Evolutionary conservation across 2,797 vertebrate species (phyloP).

Genomic region (Epinephelus coioides): DNA sequence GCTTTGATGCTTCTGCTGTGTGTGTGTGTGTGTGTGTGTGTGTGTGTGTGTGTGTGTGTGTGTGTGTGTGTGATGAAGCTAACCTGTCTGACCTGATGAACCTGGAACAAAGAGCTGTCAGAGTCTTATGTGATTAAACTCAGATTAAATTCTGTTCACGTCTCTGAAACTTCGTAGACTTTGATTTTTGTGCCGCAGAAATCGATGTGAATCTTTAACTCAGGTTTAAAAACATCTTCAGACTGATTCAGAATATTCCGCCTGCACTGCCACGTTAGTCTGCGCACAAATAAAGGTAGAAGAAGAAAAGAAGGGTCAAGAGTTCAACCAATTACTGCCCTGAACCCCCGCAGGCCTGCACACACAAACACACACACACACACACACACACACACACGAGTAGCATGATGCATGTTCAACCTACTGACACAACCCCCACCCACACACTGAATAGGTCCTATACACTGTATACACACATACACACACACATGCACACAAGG

Average conservation of each 20-base stretch:
- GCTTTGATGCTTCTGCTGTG: neutral
- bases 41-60: constrained; percentile 4
- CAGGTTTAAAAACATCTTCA: neutral
- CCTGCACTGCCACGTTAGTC: neutral
- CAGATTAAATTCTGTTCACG: neutral
- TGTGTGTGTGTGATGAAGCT: neutral
- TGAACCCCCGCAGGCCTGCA: constrained; percentile 15
- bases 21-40: constrained; percentile 7
- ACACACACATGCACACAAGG: neutral
- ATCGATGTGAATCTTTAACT: neutral
- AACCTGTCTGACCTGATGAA: neutral
- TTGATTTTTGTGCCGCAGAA: neutral
- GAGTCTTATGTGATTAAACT: neutral
- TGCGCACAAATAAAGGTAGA: neutral
- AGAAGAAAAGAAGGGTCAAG: constrained; percentile 30
- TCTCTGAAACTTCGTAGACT: neutral
- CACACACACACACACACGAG: neutral
- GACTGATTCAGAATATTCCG: neutral
- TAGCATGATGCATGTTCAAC: neutral
- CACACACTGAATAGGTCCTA: neutral
- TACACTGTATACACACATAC: neutral
- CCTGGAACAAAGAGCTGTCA: neutral
- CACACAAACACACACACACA: neutral
- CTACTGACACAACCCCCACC: neutral
- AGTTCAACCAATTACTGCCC: constrained; percentile 15